phyloP scores from a whole-genome alignment of 2,888 invertebrate genomes.

The Amiota communis region DNA sequence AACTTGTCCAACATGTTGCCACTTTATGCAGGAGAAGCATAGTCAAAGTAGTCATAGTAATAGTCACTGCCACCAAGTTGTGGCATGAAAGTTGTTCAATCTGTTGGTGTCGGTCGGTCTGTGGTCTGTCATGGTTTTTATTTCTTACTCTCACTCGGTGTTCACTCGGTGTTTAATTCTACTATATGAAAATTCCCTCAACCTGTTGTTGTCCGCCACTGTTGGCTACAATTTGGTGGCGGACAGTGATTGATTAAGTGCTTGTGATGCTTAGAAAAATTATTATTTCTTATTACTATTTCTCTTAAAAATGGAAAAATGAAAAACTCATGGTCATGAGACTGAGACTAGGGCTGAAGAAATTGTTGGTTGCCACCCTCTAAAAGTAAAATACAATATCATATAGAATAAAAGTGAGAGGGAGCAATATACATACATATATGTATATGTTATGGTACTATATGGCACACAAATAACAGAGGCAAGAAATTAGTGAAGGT shows the following conservation, averaged over 20 bases:
- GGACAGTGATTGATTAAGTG: slow-evolving; percentile 65
- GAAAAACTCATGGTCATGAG: slow-evolving; percentile 4
- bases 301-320: slow-evolving; percentile 37
- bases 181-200: background rate
- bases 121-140: slow-evolving; percentile 1
- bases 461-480: background rate
- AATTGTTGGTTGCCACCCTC: slow-evolving; percentile 57
- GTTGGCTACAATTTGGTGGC: slow-evolving; percentile 31
- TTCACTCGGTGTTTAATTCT: background rate
- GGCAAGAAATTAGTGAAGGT: slow-evolving; percentile 52
- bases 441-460: too few species aligned
- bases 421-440: background rate
- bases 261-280: slow-evolving; percentile 46
- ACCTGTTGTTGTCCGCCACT: slow-evolving; percentile 14
- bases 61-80: slow-evolving; percentile 21
- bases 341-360: slow-evolving; percentile 33
- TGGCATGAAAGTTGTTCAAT: slow-evolving; percentile 37
- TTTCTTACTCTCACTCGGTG: background rate
- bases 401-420: slow-evolving; percentile 6
- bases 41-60: background rate
- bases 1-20: slow-evolving; percentile 49
- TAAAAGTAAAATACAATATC: slow-evolving; percentile 5
- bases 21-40: slow-evolving; percentile 19
- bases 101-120: background rate
- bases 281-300: too few species aligned